Conservation (phyloP, 2,113 vertebrate species). For the Aspidoscelis tigris region DNA sequence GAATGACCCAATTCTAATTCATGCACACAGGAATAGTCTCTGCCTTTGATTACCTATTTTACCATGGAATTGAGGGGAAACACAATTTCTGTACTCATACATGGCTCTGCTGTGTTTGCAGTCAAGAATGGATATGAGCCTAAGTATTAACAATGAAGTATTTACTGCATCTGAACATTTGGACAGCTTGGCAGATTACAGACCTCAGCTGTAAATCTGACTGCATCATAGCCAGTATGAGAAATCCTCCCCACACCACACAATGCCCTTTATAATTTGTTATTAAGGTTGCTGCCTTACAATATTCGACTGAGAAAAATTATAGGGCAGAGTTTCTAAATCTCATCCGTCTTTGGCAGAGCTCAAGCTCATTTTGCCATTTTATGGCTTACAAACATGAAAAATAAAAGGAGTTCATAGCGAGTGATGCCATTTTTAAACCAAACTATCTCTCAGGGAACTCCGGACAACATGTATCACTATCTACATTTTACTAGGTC, state of each 20-base stretch:
- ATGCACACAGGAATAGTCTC: not conserved
- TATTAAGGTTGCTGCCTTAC: slow-evolving; percentile 22
- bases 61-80: not conserved
- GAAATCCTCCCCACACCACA: not conserved
- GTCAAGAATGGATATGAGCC: not conserved
- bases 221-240: not conserved
- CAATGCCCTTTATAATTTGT: not conserved
- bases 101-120: not conserved
- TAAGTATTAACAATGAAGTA: not conserved
- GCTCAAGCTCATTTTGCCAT: slow-evolving; percentile 13
- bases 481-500: not conserved
- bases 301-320: slow-evolving; percentile 26
- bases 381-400: slow-evolving; percentile 34
- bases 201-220: not conserved
- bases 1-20: too few species aligned
- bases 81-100: not conserved
- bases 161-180: not conserved
- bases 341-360: slow-evolving; percentile 1
- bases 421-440: not conserved
- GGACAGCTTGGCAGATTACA: not conserved
- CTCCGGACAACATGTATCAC: not conserved
- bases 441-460: not conserved
- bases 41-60: not conserved
- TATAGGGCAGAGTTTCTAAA: slow-evolving; percentile 19
- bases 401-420: slow-evolving; percentile 19